Evolutionary conservation across 2,888 invertebrate species (phyloP).

Genomic region (Fabriciana adippe): DNA sequence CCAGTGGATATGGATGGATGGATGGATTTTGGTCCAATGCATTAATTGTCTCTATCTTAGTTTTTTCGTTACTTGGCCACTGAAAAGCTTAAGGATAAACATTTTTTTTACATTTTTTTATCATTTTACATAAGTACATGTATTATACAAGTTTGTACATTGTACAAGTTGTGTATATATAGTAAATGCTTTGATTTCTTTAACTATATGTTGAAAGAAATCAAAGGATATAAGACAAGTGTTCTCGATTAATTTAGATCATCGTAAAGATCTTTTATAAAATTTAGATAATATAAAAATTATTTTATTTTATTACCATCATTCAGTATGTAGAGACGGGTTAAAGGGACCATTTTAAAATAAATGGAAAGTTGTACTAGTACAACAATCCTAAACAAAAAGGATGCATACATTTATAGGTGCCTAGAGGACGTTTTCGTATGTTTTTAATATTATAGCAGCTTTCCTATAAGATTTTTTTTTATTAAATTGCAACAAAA

Average conservation of each 20-base stretch:
- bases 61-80: too few species aligned
- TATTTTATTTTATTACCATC: conserved; percentile 26
- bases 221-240: neutral
- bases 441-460: conserved; percentile 7
- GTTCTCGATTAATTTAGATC: neutral
- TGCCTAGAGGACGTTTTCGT: conserved; percentile 2
- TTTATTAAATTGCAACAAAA: neutral
- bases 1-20: too few species aligned
- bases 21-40: too few species aligned
- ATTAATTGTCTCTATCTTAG: too few species aligned
- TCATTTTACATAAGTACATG: too few species aligned
- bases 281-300: conserved; percentile 17
- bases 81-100: too few species aligned
- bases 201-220: too few species aligned
- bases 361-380: conserved; percentile 22
- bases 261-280: neutral
- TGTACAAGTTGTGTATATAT: too few species aligned
- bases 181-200: too few species aligned
- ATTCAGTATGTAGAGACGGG: conserved; percentile 23
- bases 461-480: conserved; percentile 1
- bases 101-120: too few species aligned
- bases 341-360: conserved; percentile 21
- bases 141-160: too few species aligned
- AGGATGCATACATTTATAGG: conserved; percentile 19
- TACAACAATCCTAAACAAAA: conserved; percentile 16